Evolutionary conservation across 2,113 vertebrate genomes (phyloP), one percentile per base, ranked within the genome.

Genomic region (Lamprotornis superbus): DNA sequence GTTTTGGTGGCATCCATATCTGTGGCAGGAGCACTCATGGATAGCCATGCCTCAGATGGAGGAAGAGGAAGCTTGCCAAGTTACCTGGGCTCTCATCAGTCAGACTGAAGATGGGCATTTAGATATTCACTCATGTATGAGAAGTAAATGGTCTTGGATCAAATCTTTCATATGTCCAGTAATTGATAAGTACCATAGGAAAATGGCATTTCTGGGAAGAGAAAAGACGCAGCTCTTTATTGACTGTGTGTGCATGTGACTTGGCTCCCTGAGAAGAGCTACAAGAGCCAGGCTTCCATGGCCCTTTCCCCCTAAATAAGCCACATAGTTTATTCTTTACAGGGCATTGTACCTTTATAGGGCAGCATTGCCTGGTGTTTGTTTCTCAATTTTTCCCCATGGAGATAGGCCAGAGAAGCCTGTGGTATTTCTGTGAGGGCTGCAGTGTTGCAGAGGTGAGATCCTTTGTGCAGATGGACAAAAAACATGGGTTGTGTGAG

Each of bases 391-490:
- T 74, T 23, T 78, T 53, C 28, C 44, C 12, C 42, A 15, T 9
- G 44, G 55, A 4, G 15, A 44, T 2, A 42, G 35, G 20, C 24
- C 35, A 89, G 57, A 70, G 69, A 65, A 74, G 24, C 5, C 37
- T 70, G 27, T 21, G 15, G 15, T 39, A 6, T 52, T 87, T 8
- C 35, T 46, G 30, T 0, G 0, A 74, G 55, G 46, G 18, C 21
- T 92, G 27, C 12, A 52, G 17, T 20, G 23, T 27, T 47, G 8
- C 27, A 87, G 40, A 77, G 13, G 35, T 77, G 46, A 78, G 24
- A 84, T 13, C 23, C 35, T 59, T 59, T 71, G 24, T 35, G 40
- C 40, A 82, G 46, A 47, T 2, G 15, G 74, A 52, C 27, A 92
- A 77, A 87, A 69, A 1, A 1, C 15, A 27, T 10, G 18, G 17